Evolutionary conservation across 2,888 invertebrate species (phyloP).

Genomic region (Lasioglossum pauxillum): DNA sequence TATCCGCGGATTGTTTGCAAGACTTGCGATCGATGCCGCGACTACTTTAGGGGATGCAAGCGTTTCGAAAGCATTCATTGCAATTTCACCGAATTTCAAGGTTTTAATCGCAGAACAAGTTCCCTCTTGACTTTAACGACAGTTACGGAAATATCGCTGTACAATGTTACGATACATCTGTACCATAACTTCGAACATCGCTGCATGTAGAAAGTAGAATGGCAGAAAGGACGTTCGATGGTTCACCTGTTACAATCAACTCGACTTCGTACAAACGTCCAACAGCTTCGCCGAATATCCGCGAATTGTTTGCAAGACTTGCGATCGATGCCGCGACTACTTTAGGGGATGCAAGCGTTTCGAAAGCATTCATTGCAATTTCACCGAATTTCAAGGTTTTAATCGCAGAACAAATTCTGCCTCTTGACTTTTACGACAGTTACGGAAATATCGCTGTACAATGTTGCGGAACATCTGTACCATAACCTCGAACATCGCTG

Average conservation of each 20-base stretch:
- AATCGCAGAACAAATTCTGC: not conserved
- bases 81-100: not conserved
- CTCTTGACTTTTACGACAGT: not conserved
- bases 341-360: not conserved
- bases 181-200: too few relatives aligned
- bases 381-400: not conserved
- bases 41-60: too few relatives aligned
- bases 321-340: slow-evolving; percentile 1
- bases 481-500: too few relatives aligned
- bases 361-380: not conserved
- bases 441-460: not conserved
- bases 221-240: too few relatives aligned
- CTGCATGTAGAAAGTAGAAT: too few relatives aligned
- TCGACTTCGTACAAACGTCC: slow-evolving; percentile 8
- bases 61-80: not conserved
- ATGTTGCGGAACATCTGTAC: too few relatives aligned
- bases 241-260: slow-evolving; percentile 45
- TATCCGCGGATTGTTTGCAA: too few relatives aligned
- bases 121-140: not conserved
- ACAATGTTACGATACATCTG: not conserved
- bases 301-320: not conserved
- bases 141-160: not conserved
- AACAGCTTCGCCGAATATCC: not conserved
- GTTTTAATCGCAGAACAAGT: not conserved
- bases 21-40: too few relatives aligned